phyloP scores from a whole-genome alignment of 2,113 vertebrate species.

The Dicaeum eximium region DNA sequence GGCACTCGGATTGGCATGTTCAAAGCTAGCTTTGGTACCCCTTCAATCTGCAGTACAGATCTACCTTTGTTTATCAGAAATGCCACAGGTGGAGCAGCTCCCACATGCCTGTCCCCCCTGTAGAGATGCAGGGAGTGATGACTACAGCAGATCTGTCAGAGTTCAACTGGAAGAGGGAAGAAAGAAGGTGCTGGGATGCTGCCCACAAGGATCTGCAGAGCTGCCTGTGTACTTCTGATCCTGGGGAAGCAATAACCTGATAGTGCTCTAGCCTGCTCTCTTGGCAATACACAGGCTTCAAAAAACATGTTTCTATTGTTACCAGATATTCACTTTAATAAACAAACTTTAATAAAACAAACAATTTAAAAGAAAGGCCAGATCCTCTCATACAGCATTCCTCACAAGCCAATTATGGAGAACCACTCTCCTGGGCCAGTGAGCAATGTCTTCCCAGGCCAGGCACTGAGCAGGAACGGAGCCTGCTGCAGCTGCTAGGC shows the following conservation, averaged over 20 bases:
- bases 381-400: background rate
- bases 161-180: background rate
- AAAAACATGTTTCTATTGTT: background rate
- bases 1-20: background rate
- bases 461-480: background rate
- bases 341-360: constrained; percentile 45
- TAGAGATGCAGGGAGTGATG: background rate
- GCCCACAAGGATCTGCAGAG: background rate
- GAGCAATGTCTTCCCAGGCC: background rate
- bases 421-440: background rate
- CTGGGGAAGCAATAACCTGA: background rate
- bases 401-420: background rate
- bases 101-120: fast-evolving
- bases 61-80: background rate
- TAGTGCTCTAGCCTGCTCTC: background rate
- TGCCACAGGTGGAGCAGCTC: background rate
- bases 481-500: background rate
- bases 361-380: background rate
- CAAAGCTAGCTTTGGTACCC: background rate
- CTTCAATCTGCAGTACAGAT: background rate
- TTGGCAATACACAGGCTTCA: background rate
- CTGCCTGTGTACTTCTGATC: background rate
- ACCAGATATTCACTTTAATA: background rate
- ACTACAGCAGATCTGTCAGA: background rate
- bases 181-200: fast-evolving